A percentile compares a stretch with the other conserved stretches of the same genome.
Evolutionary conservation across 2,113 vertebrate species (phyloP).

Genomic region (Ailurus styani): DNA sequence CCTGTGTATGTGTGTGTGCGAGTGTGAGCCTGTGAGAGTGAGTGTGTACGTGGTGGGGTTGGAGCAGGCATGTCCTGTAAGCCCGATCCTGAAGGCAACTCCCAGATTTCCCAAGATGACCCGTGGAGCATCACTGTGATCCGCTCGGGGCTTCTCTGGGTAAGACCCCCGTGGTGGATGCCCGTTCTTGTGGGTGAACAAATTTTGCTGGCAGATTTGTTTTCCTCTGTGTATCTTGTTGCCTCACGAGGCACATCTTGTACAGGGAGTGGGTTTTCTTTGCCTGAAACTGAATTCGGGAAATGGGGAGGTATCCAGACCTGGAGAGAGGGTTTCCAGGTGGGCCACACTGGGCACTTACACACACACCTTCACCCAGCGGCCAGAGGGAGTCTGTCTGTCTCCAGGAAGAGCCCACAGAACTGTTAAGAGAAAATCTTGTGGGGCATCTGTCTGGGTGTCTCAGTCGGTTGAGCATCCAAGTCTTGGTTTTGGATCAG

Average conservation of each 20-base stretch:
- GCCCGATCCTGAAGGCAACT: neutral
- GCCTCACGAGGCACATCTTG: neutral
- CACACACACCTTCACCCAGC: neutral
- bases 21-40: neutral
- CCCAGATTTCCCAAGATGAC: accelerated
- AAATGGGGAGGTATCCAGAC: neutral
- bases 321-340: neutral
- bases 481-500: neutral
- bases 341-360: neutral
- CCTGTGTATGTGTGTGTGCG: accelerated
- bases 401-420: neutral
- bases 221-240: accelerated
- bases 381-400: accelerated
- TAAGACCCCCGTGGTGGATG: accelerated
- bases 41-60: accelerated
- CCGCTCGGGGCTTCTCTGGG: neutral
- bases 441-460: too few relatives aligned
- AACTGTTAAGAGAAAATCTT: too few relatives aligned
- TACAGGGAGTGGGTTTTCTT: neutral
- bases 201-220: neutral
- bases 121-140: accelerated
- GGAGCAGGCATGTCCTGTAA: neutral
- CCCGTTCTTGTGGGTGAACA: accelerated
- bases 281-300: neutral
- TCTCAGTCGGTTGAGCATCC: neutral